Base-by-base conservation (phyloP, 1,140 invertebrate species). In the Rhopalosiphum maidis region DNA sequence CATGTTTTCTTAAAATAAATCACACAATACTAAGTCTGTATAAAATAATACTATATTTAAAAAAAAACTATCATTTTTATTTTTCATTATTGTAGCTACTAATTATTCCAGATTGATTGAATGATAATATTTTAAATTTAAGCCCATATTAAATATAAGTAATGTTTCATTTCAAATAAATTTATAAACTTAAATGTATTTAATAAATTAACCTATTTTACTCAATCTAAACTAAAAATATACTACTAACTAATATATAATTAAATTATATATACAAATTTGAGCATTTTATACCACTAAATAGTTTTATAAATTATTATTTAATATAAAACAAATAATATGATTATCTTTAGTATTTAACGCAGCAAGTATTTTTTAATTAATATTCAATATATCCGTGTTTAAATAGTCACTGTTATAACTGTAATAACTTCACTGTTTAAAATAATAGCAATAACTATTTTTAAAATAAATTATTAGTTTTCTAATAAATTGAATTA, bases 221-320 rank as follows among this genome's bases (percentile, higher is more conserved):
- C 30, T n/a, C 30, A 48, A 87, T 48, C 30, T 88, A 88, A 88
- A 51, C 86, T 88, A 88, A 88, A 25, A 88, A 48, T 48, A 48
- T 88, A 88, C 86, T 51, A n/a, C 86, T 88, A n/a, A 48, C 25
- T 88, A 88, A 86, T 46, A n/a, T 86, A n/a, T 86, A 86, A 86
- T 86, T 86, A 46, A 86, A 86, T n/a, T 30, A 86, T 86, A 46
- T 46, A 18, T 46, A 86, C 85, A 86, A 43, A 23, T 86, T 86
- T 25, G 30, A 46, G 9, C 46, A 77, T 77, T 35, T n/a, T n/a
- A 77, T 46, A 25, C 25, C 25, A 43, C 41, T 85, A 25, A 43
- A 43, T 43, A 23, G 4, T 85, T 85, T 85, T 85, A 85, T 85
- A 85, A 41, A 41, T 11, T 85, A 23, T 85, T 85, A 85, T 43